Percentiles rank a stretch among this genome's conserved stretches.
Evolutionary conservation across 2,797 vertebrate species (phyloP).

Genomic region (Takifugu ocellatus): DNA sequence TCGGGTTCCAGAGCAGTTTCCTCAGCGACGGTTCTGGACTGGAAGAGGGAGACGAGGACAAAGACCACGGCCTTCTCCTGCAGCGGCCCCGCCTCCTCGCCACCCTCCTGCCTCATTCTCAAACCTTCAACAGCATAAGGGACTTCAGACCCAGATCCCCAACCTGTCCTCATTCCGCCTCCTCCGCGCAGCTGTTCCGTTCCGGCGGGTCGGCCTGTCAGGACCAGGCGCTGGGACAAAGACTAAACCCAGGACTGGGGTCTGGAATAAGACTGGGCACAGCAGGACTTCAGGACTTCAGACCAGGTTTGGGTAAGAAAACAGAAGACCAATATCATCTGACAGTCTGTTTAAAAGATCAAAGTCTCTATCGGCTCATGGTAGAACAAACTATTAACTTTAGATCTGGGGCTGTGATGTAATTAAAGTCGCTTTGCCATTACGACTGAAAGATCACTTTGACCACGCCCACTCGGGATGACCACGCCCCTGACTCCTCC

Average conservation of each 20-base stretch:
- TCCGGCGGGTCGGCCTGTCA: conserved; percentile 78
- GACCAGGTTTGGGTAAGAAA: conserved; percentile 75
- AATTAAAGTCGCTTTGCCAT: too few relatives aligned
- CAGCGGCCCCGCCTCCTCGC: conserved; percentile 82
- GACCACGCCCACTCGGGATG: too few relatives aligned
- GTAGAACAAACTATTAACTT: too few relatives aligned
- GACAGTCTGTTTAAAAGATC: neutral
- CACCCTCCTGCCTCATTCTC: conserved; percentile 84
- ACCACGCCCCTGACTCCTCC: too few relatives aligned
- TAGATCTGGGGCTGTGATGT: too few relatives aligned
- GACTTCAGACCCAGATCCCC: conserved; percentile 80
- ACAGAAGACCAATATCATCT: neutral
- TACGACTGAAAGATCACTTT: too few relatives aligned
- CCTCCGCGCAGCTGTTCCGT: conserved; percentile 75
- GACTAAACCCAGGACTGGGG: neutral
- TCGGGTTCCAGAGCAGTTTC: conserved; percentile 75
- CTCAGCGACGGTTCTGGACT: conserved; percentile 78
- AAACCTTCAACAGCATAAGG: conserved; percentile 90
- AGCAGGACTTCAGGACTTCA: conserved; percentile 74
- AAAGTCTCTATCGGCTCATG: too few relatives aligned
- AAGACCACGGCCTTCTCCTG: conserved; percentile 87
- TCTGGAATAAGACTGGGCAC: conserved; percentile 40
- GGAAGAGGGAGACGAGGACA: conserved; percentile 82
- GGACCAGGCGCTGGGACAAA: conserved; percentile 15
- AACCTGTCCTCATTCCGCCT: conserved; percentile 80